Evolutionary conservation across 2,888 invertebrate species (phyloP).

Genomic region (Drosophila parthenogenetica): DNA sequence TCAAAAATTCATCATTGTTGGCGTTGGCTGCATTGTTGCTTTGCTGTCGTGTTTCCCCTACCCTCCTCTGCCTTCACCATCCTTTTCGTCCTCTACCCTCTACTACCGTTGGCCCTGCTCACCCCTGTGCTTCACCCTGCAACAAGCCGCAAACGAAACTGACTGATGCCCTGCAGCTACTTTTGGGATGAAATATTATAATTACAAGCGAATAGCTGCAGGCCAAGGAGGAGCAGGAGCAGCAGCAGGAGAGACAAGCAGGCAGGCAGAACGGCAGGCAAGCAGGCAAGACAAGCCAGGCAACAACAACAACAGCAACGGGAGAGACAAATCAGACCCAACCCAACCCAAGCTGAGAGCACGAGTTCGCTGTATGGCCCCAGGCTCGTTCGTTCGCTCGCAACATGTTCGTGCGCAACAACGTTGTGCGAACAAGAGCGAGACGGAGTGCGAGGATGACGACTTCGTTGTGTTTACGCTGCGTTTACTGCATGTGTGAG

Average conservation of each 20-base stretch:
- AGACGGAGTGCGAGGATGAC: constrained; percentile 13
- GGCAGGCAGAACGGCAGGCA: constrained; percentile 10
- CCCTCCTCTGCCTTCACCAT: too few species aligned
- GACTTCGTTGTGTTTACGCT: constrained; percentile 70
- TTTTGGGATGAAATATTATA: constrained; percentile 86
- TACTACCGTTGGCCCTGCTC: constrained; percentile 18
- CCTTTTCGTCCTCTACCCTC: neutral
- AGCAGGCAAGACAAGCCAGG: constrained; percentile 10
- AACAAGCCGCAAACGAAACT: constrained; percentile 80
- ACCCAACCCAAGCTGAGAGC: constrained; percentile 26
- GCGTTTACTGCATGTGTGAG: constrained; percentile 5
- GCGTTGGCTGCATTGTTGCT: constrained; percentile 75
- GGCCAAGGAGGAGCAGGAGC: constrained; percentile 72
- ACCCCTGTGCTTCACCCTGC: constrained; percentile 46
- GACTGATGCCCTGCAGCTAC: constrained; percentile 82
- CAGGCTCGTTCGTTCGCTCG: constrained; percentile 36
- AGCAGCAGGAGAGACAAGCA: constrained; percentile 19
- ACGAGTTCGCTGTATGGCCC: constrained; percentile 44
- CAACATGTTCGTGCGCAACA: constrained; percentile 68
- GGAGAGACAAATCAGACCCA: constrained; percentile 44
- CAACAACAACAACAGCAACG: constrained; percentile 26
- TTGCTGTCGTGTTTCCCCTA: constrained; percentile 15
- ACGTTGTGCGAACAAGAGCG: constrained; percentile 11
- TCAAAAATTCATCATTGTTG: constrained; percentile 81
- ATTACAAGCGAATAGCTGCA: constrained; percentile 84